Base-by-base conservation (phyloP, 2,113 vertebrate genomes). In the Baryphthengus martii region DNA sequence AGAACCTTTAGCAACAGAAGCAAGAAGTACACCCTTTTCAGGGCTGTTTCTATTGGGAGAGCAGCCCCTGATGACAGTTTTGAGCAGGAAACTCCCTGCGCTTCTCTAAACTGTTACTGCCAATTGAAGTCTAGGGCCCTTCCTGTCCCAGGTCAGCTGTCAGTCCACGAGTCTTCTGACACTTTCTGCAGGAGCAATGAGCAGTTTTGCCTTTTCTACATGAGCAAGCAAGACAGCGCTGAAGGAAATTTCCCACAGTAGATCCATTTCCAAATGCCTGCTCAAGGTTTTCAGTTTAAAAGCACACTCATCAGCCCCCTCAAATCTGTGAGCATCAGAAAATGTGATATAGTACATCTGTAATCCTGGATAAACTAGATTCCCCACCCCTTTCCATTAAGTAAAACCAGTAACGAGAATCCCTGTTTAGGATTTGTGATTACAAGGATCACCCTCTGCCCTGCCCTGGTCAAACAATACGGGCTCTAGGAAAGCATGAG, bases 311-410 rank as follows among this genome's bases (percentile, higher is more conserved):
- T 74, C 26, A 67, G 75, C 49, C n/a, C 68, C 73, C 90, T 71
- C 61, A 72, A 16, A 93, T 52, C 72, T 2, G 8, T 19, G 47
- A 26, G 9, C 83, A 89, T 65, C 85, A 6, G 20, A 93, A 79
- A 91, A 94, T 35, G 74, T 39, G 82, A 80, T 88, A 31, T 3
- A 75, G 55, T 94, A 55, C 78, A 67, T 39, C 24, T 17, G 62
- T 88, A 96, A 91, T 97, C 96, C 95, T 73, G 85, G 96, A 92
- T 95, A 97, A 97, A 96, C 70, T 89, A 58, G 94, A 95, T 94
- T 93, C 91, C 75, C 93, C 79, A 55, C 42, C 79, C 63, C 73
- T 84, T 87, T 92, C 87, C 78, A 67, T 67, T 85, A 87, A 92
- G 86, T 49, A 89, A 95, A 96, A 96, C 82, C 93, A 93, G 93